Percentiles rank a stretch among this genome's conserved stretches.
These are phyloP conservation scores for Austrofundulus limnaeus DNA, from an alignment of 2,113 vertebrate genomes.

Conservation along the genomic window DNA sequence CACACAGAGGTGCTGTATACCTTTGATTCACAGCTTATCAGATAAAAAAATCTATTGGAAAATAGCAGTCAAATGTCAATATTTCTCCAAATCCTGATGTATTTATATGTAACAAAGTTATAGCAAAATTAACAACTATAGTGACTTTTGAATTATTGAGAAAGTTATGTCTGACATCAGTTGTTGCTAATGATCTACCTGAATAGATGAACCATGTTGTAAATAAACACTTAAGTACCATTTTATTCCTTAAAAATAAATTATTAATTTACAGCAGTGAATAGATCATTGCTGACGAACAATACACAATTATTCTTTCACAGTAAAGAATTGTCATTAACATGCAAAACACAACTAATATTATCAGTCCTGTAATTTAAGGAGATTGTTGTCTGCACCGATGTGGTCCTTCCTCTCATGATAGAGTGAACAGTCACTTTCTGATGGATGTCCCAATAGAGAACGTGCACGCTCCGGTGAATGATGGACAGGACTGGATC, in stretches of 20 bases:
- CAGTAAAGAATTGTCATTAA: not conserved
- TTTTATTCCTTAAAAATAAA: not conserved
- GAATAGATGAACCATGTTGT: not conserved
- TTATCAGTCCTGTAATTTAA: slow-evolving; percentile 27
- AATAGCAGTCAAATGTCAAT: not conserved
- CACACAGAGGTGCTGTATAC: slow-evolving; percentile 23
- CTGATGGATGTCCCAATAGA: slow-evolving; percentile 37
- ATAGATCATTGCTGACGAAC: slow-evolving; percentile 1
- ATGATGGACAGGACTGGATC: slow-evolving; percentile 57
- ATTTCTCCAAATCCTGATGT: not conserved
- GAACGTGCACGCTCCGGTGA: slow-evolving; percentile 22
- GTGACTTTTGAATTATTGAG: not conserved
- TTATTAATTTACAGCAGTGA: slow-evolving; percentile 13
- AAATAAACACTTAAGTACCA: slow-evolving; percentile 1
- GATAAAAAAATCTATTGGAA: accelerated
- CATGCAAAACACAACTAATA: not conserved
- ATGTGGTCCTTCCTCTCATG: slow-evolving; percentile 42
- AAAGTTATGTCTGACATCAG: accelerated
- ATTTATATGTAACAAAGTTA: not conserved
- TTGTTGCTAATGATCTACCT: not conserved
- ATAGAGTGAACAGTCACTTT: slow-evolving; percentile 34
- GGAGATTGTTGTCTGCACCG: slow-evolving; percentile 8
- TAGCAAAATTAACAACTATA: not conserved
- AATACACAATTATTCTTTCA: slow-evolving; percentile 3
- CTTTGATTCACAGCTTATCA: not conserved